Evolutionary conservation across 2,113 vertebrate genomes (phyloP), one percentile per base, ranked within the genome.

Genomic region (Scomber colias): DNA sequence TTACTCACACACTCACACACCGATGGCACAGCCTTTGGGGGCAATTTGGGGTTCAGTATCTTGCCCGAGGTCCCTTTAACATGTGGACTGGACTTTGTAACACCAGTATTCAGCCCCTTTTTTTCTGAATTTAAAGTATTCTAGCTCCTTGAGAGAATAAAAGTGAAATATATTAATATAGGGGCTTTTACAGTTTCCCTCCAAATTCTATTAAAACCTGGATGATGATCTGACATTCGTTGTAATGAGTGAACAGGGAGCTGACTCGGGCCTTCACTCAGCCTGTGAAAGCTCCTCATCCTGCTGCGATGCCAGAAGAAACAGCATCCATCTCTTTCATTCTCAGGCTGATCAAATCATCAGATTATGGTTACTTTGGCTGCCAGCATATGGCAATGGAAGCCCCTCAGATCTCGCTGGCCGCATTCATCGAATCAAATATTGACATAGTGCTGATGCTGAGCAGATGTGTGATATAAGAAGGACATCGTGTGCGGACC

Each of bases 391-490:
- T 50, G 79, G 71, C 70, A 9, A 55, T 24, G 35, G 69, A 87
- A 80, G 61, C 76, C 67, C 67, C 55, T 62, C 19, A 17, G 79
- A 89, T 66, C 75, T 62, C 44, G 5, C 66, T 19, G 16, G 67
- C 51, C 1, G 14, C 17, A 66, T 53, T 67, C 65, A 56, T 78
- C 12, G n/a, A 80, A 83, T 91, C 60, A 5, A 77, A 77, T 80
- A 67, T 85, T 81, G 81, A 79, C 79, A 77, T 40, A 67, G 82
- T 2, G 67, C 75, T 90, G 90, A 91, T 92, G 77, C 80, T 35
- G 67, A 87, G 83, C 93, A 92, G 91, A 93, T 92, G 85, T 92
- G 84, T 57, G 12, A 79, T 89, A 75, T 75, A 77, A 90, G 79
- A 64, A 81, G 84, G 71, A 83, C 81, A 77, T 54, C 13, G 27